These are phyloP conservation scores for Cylloceria caligata DNA, from an alignment of 2,888 invertebrate species.

Conservation along the genomic window DNA sequence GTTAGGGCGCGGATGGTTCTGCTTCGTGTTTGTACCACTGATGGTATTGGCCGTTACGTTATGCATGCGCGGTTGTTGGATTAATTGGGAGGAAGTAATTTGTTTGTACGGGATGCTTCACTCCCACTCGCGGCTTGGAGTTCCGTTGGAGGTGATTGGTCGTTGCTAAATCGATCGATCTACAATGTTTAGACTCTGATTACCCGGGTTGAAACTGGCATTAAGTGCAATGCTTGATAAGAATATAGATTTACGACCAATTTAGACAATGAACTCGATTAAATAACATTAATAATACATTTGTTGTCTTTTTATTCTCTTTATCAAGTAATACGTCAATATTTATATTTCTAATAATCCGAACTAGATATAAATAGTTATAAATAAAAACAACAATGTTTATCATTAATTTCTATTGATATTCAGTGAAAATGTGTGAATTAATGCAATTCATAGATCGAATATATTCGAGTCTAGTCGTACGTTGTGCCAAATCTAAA, in stretches of 20 bases:
- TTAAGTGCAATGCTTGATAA: conserved; percentile 11
- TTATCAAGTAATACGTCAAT: too few species aligned
- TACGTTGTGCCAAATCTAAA: conserved; percentile 5
- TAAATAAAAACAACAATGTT: background rate
- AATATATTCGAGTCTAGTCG: background rate
- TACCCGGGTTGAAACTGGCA: conserved; percentile 3
- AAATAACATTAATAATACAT: background rate
- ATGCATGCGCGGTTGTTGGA: conserved; percentile 61
- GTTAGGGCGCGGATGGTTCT: background rate
- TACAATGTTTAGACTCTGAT: conserved; percentile 44
- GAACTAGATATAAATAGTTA: background rate
- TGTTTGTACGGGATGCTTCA: conserved; percentile 73
- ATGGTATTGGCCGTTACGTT: conserved; percentile 45
- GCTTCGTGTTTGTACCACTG: background rate
- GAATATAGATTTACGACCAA: background rate
- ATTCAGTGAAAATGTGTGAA: background rate
- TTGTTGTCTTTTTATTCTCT: too few species aligned
- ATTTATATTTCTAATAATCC: too few species aligned
- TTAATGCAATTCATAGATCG: background rate
- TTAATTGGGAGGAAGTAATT: conserved; percentile 78
- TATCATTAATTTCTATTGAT: background rate
- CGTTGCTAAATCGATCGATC: conserved; percentile 73
- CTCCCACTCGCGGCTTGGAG: conserved; percentile 60
- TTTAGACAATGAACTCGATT: background rate
- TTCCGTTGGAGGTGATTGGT: conserved; percentile 67